Percentiles rank a stretch among this genome's conserved stretches.
Evolutionary conservation across 64 coral and sea anemone genomes (phyloP).

Genomic region (Montipora efflorescens): DNA sequence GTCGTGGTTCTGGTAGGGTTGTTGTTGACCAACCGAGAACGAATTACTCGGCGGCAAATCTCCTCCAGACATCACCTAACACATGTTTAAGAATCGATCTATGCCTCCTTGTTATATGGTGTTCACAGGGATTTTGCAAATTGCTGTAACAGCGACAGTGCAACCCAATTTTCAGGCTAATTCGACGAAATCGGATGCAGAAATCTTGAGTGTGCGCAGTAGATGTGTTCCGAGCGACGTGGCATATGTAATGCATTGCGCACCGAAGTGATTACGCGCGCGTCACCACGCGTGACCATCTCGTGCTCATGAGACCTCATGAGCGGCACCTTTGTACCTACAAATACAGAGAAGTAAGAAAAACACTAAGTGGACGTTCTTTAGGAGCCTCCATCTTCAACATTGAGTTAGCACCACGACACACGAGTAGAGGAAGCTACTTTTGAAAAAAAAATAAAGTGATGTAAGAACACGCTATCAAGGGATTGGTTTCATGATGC

Average conservation of each 20-base stretch:
- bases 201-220: constrained; percentile 49
- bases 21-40: constrained; percentile 57
- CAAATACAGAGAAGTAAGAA: too few species aligned
- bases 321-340: neutral
- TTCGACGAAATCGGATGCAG: constrained; percentile 4
- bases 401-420: too few species aligned
- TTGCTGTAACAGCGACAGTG: constrained; percentile 23
- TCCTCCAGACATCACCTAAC: constrained; percentile 47
- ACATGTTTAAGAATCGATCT: constrained; percentile 4
- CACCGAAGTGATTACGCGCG: constrained; percentile 18
- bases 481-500: too few species aligned
- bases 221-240: constrained; percentile 45
- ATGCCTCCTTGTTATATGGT: neutral
- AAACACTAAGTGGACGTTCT: too few species aligned
- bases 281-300: neutral
- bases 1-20: constrained; percentile 27
- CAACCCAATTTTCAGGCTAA: constrained; percentile 6
- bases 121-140: neutral
- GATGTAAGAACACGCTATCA: too few species aligned
- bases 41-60: constrained; percentile 50
- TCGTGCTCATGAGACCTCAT: neutral
- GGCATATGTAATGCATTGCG: constrained; percentile 51
- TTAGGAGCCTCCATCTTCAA: too few species aligned
- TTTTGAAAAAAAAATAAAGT: too few species aligned
- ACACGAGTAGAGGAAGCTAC: too few species aligned